phyloP scores from a whole-genome alignment of 1,140 invertebrate species.

The Belonocnema kinseyi region DNA sequence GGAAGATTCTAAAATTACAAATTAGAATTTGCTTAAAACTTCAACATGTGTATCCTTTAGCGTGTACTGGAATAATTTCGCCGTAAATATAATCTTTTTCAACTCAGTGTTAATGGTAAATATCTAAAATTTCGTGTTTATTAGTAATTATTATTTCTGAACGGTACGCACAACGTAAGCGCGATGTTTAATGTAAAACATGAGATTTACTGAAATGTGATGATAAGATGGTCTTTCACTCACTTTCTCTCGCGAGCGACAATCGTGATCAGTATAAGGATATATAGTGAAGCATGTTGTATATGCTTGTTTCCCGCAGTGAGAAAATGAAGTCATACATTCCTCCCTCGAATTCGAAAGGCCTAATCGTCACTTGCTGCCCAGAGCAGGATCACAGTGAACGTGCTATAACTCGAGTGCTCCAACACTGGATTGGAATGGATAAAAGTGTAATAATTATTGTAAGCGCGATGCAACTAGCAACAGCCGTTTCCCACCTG shows the following conservation, averaged over 20 bases:
- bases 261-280: conserved; percentile 19
- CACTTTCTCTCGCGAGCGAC: conserved; percentile 22
- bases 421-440: conserved; percentile 40
- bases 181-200: conserved; percentile 1
- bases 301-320: not conserved
- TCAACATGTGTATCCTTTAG: no score
- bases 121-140: no score
- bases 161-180: not conserved
- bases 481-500: conserved; percentile 63
- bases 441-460: conserved; percentile 57
- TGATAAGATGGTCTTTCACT: conserved; percentile 12
- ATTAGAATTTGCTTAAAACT: no score
- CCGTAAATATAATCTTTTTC: no score
- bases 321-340: conserved; percentile 22
- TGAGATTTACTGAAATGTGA: conserved; percentile 24
- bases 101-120: no score
- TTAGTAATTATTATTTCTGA: no score
- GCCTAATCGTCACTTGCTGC: conserved; percentile 24
- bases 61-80: no score
- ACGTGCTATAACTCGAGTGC: not conserved
- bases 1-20: no score
- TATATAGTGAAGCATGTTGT: conserved; percentile 18
- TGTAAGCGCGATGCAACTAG: conserved; percentile 59
- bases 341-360: conserved; percentile 24
- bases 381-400: conserved; percentile 20